Evolutionary conservation across 2,888 invertebrate species (phyloP).

Genomic region (Serripes groenlandicus): DNA sequence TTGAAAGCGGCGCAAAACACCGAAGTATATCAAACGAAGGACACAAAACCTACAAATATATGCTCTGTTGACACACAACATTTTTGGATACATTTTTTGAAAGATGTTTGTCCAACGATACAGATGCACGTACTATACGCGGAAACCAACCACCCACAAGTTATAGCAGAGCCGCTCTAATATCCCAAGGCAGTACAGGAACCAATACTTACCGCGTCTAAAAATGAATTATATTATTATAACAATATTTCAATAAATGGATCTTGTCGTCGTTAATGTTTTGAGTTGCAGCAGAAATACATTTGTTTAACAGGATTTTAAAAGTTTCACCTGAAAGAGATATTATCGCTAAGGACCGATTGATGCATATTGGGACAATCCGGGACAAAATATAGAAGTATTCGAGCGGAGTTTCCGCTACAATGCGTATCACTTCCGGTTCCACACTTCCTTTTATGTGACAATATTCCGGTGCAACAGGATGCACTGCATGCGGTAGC

Average conservation of each 20-base stretch:
- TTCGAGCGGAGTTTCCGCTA: not conserved
- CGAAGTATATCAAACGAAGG: too few species aligned
- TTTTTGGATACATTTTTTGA: too few species aligned
- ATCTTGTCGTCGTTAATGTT: not conserved
- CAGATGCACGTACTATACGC: too few species aligned
- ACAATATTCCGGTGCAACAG: not conserved
- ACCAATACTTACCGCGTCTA: not conserved
- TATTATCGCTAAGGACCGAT: not conserved
- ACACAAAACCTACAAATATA: too few species aligned
- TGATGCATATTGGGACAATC: slow-evolving; percentile 1
- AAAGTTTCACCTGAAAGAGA: not conserved
- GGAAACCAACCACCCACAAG: too few species aligned
- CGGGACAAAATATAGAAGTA: not conserved
- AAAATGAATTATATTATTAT: not conserved
- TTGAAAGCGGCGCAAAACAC: too few species aligned
- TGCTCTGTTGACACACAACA: too few species aligned
- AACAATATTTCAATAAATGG: not conserved
- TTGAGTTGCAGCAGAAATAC: not conserved
- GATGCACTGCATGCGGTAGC: not conserved
- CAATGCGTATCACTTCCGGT: slow-evolving; percentile 7
- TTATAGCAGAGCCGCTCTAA: too few species aligned
- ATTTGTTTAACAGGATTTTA: not conserved
- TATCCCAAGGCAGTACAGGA: too few species aligned
- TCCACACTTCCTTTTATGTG: slow-evolving; percentile 9
- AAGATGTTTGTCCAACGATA: too few species aligned